Evolutionary conservation across 2,797 vertebrate genomes (phyloP).

Genomic region (Urophycis tenuis): DNA sequence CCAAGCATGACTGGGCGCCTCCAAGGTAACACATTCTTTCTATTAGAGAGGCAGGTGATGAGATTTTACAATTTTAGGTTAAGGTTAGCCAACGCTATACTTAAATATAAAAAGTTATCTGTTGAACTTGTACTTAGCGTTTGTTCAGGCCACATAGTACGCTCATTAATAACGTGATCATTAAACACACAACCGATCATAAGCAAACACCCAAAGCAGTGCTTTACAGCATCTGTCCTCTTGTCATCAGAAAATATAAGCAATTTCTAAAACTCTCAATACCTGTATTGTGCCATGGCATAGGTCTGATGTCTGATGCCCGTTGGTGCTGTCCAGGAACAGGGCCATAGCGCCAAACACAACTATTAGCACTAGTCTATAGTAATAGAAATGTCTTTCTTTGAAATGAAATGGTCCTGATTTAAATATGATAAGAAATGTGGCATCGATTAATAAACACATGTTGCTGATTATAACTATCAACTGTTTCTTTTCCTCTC

Average conservation of each 20-base stretch:
- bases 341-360: not conserved
- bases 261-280: too few relatives aligned
- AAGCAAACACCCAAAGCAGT: too few relatives aligned
- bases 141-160: not conserved
- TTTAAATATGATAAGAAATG: not conserved
- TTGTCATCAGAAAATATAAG: too few relatives aligned
- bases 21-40: conserved; percentile 75
- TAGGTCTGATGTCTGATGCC: not conserved
- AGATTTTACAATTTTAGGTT: not conserved
- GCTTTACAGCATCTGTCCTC: too few relatives aligned
- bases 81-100: too few relatives aligned
- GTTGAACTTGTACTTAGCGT: too few relatives aligned
- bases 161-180: not conserved
- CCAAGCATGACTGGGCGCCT: conserved; percentile 98
- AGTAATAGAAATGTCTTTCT: not conserved
- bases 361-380: not conserved
- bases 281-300: too few relatives aligned
- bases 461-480: not conserved
- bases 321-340: too few relatives aligned
- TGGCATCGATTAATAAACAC: not conserved
- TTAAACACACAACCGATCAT: not conserved
- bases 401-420: not conserved
- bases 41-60: not conserved
- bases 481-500: not conserved
- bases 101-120: too few relatives aligned